These are phyloP conservation scores for Amorpha juglandis DNA, from an alignment of 2,888 invertebrate genomes.

Conservation along the genomic window DNA sequence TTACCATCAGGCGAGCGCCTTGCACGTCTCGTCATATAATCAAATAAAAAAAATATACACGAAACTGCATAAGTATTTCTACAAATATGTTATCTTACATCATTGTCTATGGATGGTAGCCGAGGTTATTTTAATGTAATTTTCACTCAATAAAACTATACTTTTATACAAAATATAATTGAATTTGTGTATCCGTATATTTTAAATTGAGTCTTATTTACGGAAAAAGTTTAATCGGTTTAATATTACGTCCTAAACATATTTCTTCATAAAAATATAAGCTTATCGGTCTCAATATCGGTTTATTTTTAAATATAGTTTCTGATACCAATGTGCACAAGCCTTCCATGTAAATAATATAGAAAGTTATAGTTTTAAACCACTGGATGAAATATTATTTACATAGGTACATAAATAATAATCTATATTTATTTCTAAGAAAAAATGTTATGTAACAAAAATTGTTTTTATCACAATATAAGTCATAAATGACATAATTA, in stretches of 20 bases:
- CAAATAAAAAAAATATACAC: too few species aligned
- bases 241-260: neutral
- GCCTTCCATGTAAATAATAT: slow-evolving; percentile 79
- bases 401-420: slow-evolving; percentile 30
- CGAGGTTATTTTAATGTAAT: too few species aligned
- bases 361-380: slow-evolving; percentile 42
- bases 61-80: too few species aligned
- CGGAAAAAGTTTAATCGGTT: neutral
- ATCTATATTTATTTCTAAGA: slow-evolving; percentile 18
- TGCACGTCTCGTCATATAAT: too few species aligned
- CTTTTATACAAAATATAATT: too few species aligned
- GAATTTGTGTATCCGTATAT: too few species aligned
- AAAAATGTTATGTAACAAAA: slow-evolving; percentile 16
- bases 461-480: slow-evolving; percentile 28
- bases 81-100: too few species aligned
- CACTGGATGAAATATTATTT: slow-evolving; percentile 34
- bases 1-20: too few species aligned
- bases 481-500: slow-evolving; percentile 30
- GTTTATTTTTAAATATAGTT: slow-evolving; percentile 6
- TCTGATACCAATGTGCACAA: slow-evolving; percentile 53
- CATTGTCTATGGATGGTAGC: too few species aligned
- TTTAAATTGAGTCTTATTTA: too few species aligned
- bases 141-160: too few species aligned
- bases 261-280: neutral
- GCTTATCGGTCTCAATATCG: too few species aligned